These are phyloP conservation scores for Apis mellifera DNA, from an alignment of 1,140 invertebrate species.

Conservation along the genomic window Amel_HAv3.1 CM009938.2:12282001-12282500, in stretches of 20 bases:
- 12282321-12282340: constrained; percentile 64
- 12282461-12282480: constrained; percentile 81
- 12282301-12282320: constrained; percentile 61
- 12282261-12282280: constrained; percentile 61
- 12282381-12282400: constrained; percentile 68
- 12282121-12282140: constrained; percentile 79
- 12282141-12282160: constrained; percentile 80
- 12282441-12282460: constrained; percentile 79
- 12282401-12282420: constrained; percentile 77
- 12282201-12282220: constrained; percentile 66
- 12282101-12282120: constrained; percentile 82
- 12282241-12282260: constrained; percentile 77
- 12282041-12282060: constrained; percentile 59
- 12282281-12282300: constrained; percentile 32
- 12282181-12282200: constrained; percentile 69
- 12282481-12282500: constrained; percentile 81
- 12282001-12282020: not conserved
- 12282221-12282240: constrained; percentile 67
- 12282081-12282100: constrained; percentile 81
- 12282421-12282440: constrained; percentile 80
- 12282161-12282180: constrained; percentile 68
- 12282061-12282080: constrained; percentile 64
- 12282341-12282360: constrained; percentile 36
- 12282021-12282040: not conserved
- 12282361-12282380: constrained; percentile 65